phyloP scores from a whole-genome alignment of 2,888 invertebrate genomes.

The Rhagonycha fulva region DNA sequence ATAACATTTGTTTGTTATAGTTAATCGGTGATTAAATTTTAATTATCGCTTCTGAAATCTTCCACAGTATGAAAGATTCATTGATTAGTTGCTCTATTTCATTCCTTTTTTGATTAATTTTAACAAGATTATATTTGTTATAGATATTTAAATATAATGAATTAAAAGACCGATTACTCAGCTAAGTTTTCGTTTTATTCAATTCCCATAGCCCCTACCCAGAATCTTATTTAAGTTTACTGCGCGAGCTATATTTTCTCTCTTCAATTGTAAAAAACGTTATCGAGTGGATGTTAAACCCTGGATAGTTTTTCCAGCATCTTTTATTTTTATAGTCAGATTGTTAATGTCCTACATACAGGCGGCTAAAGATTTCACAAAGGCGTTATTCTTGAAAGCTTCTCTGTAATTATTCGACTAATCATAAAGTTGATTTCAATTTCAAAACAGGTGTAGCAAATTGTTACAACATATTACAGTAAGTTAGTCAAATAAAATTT shows the following conservation, averaged over 20 bases:
- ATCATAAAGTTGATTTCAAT: background rate
- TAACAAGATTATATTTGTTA: no score
- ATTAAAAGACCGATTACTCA: no score
- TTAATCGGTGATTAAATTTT: no score
- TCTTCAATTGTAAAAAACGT: background rate
- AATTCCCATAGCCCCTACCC: background rate
- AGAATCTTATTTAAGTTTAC: background rate
- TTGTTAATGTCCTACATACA: background rate
- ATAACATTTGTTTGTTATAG: no score
- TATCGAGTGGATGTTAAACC: background rate
- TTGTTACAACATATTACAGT: background rate
- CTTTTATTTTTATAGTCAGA: background rate
- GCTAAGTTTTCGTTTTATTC: no score
- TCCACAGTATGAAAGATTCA: no score
- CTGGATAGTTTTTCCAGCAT: background rate
- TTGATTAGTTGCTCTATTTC: no score
- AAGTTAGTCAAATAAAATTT: background rate
- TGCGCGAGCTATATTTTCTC: background rate
- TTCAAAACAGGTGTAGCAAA: background rate
- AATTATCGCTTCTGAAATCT: no score
- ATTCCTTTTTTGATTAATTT: no score
- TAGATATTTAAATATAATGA: no score
- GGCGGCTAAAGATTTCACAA: background rate
- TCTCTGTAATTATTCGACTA: background rate
- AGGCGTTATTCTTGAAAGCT: background rate